Base-by-base conservation (phyloP, 2,888 invertebrate species). In the Diachrysia chrysitis region DNA sequence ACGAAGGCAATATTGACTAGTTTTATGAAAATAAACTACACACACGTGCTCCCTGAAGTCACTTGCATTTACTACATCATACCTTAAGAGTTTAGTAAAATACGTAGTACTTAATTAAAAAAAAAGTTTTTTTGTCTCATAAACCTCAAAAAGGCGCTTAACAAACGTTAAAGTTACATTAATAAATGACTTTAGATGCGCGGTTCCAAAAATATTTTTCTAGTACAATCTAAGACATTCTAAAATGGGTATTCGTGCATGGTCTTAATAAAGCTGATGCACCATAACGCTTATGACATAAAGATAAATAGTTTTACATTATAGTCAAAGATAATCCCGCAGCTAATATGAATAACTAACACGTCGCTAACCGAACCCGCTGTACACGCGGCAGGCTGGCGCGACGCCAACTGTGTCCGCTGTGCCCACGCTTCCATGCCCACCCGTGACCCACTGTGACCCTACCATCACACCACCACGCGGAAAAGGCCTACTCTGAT, bases 311-410 rank as follows among this genome's bases (percentile, higher is more conserved):
- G 0, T n/a, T n/a, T 42, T n/a, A n/a, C 1, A n/a, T 42, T n/a
- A n/a, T 6, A n/a, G 1, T 42, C 0, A 42, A n/a, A 42, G 42
- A 37, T n/a, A n/a, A 42, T n/a, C n/a, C 7, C 42, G 16, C n/a
- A n/a, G 42, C 5, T 42, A 42, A 42, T 42, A 5, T 16, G 42
- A n/a, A 42, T 7, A n/a, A n/a, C 2, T 4, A n/a, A 42, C 42
- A 63, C 23, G 9, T 71, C 10, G 21, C 9, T 1, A 2, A 58
- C 55, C 68, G 61, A 78, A 25, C 63, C 55, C 37, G 23, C 46
- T 10, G 67, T 10, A 32, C 46, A 42, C n/a, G 48, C 21, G 58
- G 48, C 63, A 58, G 21, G 32, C 74, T 75, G 79, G 79, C 75
- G 23, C 48, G 53, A 16, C 32, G 74, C 75, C 79, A 75, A 69